Percentiles rank a stretch among this genome's conserved stretches.
phyloP scores from a whole-genome alignment of 2,113 vertebrate species.

The Hiodon tergisus region DNA sequence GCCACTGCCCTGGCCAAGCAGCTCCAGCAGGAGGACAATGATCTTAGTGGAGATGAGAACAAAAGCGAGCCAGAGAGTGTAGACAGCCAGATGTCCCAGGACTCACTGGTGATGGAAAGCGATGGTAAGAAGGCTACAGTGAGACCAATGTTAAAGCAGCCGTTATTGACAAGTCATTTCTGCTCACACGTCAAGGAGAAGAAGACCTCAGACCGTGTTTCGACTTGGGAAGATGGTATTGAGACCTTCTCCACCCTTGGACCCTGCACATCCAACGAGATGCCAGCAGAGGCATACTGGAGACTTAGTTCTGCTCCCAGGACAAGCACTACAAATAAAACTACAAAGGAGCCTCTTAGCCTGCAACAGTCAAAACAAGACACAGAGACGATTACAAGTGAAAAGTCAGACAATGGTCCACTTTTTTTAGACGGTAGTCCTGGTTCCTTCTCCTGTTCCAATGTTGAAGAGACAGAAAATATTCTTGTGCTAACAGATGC shows the following conservation, averaged over 20 bases:
- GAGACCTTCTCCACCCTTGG: slow-evolving; percentile 30
- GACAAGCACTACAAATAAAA: slow-evolving; percentile 19
- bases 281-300: slow-evolving; percentile 72
- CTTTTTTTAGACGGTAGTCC: slow-evolving; percentile 34
- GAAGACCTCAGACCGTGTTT: slow-evolving; percentile 56
- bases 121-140: slow-evolving; percentile 23
- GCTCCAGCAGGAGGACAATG: slow-evolving; percentile 54
- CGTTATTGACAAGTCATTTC: slow-evolving; percentile 28
- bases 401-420: slow-evolving; percentile 36
- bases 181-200: slow-evolving; percentile 31
- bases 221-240: slow-evolving; percentile 49
- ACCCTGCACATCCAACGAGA: slow-evolving; percentile 52
- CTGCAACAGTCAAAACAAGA: background rate
- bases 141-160: slow-evolving; percentile 25
- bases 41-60: slow-evolving; percentile 56
- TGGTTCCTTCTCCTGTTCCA: slow-evolving; percentile 36
- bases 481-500: slow-evolving; percentile 54
- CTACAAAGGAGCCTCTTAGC: slow-evolving; percentile 24
- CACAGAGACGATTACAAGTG: slow-evolving; percentile 28
- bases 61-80: slow-evolving; percentile 75
- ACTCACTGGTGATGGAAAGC: slow-evolving; percentile 66
- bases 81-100: slow-evolving; percentile 83
- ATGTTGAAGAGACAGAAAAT: slow-evolving; percentile 51
- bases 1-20: slow-evolving; percentile 58
- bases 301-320: slow-evolving; percentile 49